phyloP scores from a whole-genome alignment of 2,888 invertebrate species.

The Tetheella fluctuosa region DNA sequence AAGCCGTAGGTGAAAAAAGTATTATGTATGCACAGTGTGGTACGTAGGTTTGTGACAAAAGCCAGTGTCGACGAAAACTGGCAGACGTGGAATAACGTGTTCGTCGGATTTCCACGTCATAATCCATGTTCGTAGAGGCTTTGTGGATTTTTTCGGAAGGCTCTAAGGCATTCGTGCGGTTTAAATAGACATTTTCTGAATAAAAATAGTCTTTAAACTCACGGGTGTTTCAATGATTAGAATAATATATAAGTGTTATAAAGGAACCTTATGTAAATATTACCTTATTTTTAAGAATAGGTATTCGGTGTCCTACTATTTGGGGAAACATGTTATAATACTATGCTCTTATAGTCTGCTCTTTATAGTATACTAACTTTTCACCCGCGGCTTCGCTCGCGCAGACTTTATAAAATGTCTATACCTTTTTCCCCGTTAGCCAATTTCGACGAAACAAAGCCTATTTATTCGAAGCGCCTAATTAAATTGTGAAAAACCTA shows the following conservation, averaged over 20 bases:
- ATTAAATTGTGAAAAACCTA: too few species aligned
- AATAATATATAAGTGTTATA: too few species aligned
- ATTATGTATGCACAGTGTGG: conserved; percentile 51
- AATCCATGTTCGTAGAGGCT: conserved; percentile 33
- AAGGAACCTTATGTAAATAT: too few species aligned
- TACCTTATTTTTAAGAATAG: not conserved
- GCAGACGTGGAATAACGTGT: conserved; percentile 49
- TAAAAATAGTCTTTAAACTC: conserved; percentile 20
- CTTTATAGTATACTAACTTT: too few species aligned
- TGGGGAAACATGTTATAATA: too few species aligned
- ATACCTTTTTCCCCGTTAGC: too few species aligned
- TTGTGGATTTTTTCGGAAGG: conserved; percentile 33
- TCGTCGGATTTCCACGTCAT: conserved; percentile 51
- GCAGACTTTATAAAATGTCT: too few species aligned
- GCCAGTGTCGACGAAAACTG: conserved; percentile 38
- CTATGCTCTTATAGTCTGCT: too few species aligned
- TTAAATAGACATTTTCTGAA: conserved; percentile 27
- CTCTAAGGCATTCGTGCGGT: conserved; percentile 28
- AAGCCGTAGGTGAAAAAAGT: conserved; percentile 48
- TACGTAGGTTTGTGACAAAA: conserved; percentile 50
- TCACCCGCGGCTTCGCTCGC: too few species aligned
- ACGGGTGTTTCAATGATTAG: not conserved
- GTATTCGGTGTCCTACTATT: too few species aligned
- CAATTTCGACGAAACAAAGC: too few species aligned
- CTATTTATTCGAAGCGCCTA: too few species aligned